Base-by-base conservation (phyloP, 2,797 vertebrate genomes). In the Vultur gryphus region DNA sequence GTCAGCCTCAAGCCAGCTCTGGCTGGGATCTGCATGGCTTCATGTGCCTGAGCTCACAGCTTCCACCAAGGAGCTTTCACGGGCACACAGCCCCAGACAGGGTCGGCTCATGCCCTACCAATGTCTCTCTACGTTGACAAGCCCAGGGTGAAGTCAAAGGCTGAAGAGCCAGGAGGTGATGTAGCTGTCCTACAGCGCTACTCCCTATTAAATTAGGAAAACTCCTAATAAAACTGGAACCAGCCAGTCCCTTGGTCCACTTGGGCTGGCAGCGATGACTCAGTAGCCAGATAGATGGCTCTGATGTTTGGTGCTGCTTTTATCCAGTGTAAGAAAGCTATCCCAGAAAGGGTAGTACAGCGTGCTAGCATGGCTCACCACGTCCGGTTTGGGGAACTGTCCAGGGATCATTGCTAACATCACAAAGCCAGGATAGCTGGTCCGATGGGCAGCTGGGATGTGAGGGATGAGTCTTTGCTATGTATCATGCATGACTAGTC, bases 361-460 rank as follows among this genome's bases (percentile, higher is more conserved):
- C 1, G 2, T 57, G 8, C 9, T 37, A 9, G 26, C 16, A 5
- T 13, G 28, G 51, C 17, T 90, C 31, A 11, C 39, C 9, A 13
- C 2, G 19, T 35, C 31, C 33, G 11, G 0, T 26, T 1, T 46
- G 41, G 11, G 31, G 37, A 59, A 62, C 0, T 1, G n/a, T 43
- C 52, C 78, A 35, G 73, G 16, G 41, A n/a, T 15, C 8, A 6
- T 13, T 26, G 29, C 15, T 84, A 59, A 19, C 16, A 51, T 21
- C 67, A 62, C 26, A 87, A 61, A 65, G 7, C 16, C 39, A 39
- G 13, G 12, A 31, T 0, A 73, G 7, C 8, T 67, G 24, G 19
- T 84, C 33, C 1, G 2, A 17, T 20, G 15, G 80, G 16, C 33
- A 83, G 8, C 41, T 5, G 3, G 26, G 41, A 24, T 28, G 12